These are phyloP conservation scores for Bombus waltoni DNA, from an alignment of 1,140 invertebrate genomes.

Conservation along the genomic window DNA sequence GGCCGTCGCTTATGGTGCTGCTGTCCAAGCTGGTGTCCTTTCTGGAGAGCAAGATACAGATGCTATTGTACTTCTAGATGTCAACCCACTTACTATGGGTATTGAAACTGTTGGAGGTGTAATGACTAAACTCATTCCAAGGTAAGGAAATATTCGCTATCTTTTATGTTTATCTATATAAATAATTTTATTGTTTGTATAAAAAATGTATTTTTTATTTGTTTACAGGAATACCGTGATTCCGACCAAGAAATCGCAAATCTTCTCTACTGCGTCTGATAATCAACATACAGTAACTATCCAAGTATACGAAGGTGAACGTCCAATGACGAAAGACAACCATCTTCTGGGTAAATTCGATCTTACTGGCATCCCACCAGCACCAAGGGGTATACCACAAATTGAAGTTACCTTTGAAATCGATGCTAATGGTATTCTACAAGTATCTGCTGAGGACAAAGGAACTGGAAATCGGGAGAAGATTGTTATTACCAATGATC, in stretches of 20 bases:
- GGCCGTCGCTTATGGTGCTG: slow-evolving; percentile 98
- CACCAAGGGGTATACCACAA: slow-evolving; percentile 98
- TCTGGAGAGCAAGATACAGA: slow-evolving; percentile 96
- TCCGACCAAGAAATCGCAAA: slow-evolving; percentile 99
- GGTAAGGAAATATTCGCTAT: slow-evolving; percentile 54
- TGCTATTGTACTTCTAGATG: slow-evolving; percentile 98
- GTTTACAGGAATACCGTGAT: slow-evolving; percentile 96
- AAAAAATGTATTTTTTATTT: not conserved
- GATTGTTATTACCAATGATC: slow-evolving; percentile 99
- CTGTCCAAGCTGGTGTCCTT: slow-evolving; percentile 97
- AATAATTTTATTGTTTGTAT: not conserved
- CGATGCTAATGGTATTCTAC: slow-evolving; percentile 98
- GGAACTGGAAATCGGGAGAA: slow-evolving; percentile 99
- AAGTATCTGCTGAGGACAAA: slow-evolving; percentile 98
- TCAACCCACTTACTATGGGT: slow-evolving; percentile 99
- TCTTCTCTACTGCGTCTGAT: slow-evolving; percentile 99
- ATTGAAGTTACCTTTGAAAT: slow-evolving; percentile 99
- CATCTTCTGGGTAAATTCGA: slow-evolving; percentile 99
- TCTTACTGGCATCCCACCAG: slow-evolving; percentile 98
- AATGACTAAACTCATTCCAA: slow-evolving; percentile 99
- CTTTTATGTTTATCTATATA: not conserved
- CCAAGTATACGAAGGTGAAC: slow-evolving; percentile 98
- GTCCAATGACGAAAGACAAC: slow-evolving; percentile 99
- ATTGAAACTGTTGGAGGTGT: slow-evolving; percentile 99
- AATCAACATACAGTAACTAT: slow-evolving; percentile 99